Conservation (phyloP, 2,888 invertebrate genomes). For the Parelbella ahira region DNA sequence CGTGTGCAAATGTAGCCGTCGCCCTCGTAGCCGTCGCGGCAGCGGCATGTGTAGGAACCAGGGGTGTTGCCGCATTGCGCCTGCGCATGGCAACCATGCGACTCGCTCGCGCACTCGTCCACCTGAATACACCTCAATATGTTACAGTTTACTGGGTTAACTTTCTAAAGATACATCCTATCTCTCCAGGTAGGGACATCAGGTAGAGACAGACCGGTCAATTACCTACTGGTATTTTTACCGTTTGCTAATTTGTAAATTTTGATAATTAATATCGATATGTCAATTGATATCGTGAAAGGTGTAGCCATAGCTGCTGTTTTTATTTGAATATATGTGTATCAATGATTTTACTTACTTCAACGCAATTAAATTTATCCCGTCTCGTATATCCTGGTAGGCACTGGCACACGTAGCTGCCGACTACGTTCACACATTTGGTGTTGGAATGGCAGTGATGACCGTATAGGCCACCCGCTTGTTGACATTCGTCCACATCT, state of each 20-base stretch:
- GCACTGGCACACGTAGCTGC: constrained; percentile 92
- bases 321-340: too few relatives aligned
- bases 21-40: constrained; percentile 84
- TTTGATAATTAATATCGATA: too few relatives aligned
- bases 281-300: too few relatives aligned
- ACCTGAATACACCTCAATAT: constrained; percentile 53
- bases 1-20: constrained; percentile 90
- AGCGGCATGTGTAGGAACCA: constrained; percentile 89
- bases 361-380: constrained; percentile 89
- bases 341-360: too few relatives aligned
- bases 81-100: constrained; percentile 87
- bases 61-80: constrained; percentile 90
- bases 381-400: constrained; percentile 87
- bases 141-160: too few relatives aligned
- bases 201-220: too few relatives aligned
- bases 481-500: constrained; percentile 93
- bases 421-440: constrained; percentile 89
- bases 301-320: too few relatives aligned
- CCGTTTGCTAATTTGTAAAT: too few relatives aligned
- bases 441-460: constrained; percentile 94
- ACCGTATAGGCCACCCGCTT: constrained; percentile 87
- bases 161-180: too few relatives aligned
- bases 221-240: too few relatives aligned
- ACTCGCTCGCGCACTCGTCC: constrained; percentile 87
- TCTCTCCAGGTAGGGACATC: too few relatives aligned